Percentiles rank a stretch among this genome's conserved stretches.
phyloP scores from a whole-genome alignment of 2,113 vertebrate genomes.

The Sturnira hondurensis region DNA sequence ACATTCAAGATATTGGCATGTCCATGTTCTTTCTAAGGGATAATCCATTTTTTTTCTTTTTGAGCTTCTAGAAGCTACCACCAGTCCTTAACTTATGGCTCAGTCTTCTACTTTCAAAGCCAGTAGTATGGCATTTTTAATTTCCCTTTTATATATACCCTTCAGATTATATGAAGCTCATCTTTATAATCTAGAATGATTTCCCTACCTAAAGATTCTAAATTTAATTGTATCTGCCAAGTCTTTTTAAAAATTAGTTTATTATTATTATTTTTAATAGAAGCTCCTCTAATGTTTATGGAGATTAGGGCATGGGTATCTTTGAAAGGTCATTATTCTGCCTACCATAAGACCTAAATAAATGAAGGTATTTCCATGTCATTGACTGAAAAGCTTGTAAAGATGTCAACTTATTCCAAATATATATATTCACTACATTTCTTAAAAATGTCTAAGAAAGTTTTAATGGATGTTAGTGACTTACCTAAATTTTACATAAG shows the following conservation, averaged over 20 bases:
- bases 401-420: background rate
- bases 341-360: background rate
- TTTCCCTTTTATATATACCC: background rate
- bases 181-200: background rate
- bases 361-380: background rate
- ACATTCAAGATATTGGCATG: background rate
- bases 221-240: background rate
- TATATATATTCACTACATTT: background rate
- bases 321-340: background rate
- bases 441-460: background rate
- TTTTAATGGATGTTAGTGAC: background rate
- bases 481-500: background rate
- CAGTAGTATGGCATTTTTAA: background rate
- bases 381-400: background rate
- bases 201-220: background rate
- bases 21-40: background rate
- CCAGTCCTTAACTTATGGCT: background rate
- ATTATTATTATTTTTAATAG: background rate
- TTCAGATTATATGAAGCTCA: background rate
- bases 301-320: background rate
- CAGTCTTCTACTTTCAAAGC: background rate
- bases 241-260: background rate
- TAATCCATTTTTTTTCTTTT: background rate
- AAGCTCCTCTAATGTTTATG: background rate
- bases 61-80: background rate